A percentile compares a stretch with the other conserved stretches of the same genome.
Conservation (phyloP, 2,888 invertebrate genomes). For the Cheilosia pagana region DNA sequence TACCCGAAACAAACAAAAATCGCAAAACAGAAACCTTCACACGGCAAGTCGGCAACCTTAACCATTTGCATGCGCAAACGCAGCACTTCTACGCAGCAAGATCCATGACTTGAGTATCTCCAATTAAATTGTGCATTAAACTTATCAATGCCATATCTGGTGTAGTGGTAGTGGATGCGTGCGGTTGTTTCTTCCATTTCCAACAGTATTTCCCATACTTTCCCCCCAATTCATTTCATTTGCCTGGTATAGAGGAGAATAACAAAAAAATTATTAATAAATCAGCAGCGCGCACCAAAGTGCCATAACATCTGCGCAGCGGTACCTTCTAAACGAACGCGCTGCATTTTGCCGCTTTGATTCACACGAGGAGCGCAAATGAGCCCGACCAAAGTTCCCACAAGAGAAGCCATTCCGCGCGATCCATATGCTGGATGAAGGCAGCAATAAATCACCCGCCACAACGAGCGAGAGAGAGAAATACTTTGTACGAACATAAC, state of each 20-base stretch:
- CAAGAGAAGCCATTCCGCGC: constrained; percentile 39
- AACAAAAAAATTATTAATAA: constrained; percentile 45
- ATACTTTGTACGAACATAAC: constrained; percentile 39
- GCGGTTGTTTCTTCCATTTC: not conserved
- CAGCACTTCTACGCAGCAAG: constrained; percentile 29
- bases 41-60: constrained; percentile 31
- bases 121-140: constrained; percentile 55
- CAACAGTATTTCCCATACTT: constrained; percentile 6
- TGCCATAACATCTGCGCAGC: constrained; percentile 63
- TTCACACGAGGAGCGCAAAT: constrained; percentile 64
- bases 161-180: too few relatives aligned
- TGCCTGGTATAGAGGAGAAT: not conserved
- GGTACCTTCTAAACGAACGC: constrained; percentile 51
- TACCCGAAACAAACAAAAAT: not conserved
- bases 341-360: constrained; percentile 59
- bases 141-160: constrained; percentile 3
- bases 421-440: constrained; percentile 28
- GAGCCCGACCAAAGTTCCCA: constrained; percentile 42
- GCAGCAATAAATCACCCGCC: constrained; percentile 62
- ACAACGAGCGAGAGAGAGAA: constrained; percentile 1
- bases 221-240: constrained; percentile 25
- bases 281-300: constrained; percentile 55
- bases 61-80: constrained; percentile 36
- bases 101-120: constrained; percentile 33
- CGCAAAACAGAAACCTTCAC: constrained; percentile 45